Conservation (phyloP, 2,797 vertebrate species). For the Pachyuromys duprasi region DNA sequence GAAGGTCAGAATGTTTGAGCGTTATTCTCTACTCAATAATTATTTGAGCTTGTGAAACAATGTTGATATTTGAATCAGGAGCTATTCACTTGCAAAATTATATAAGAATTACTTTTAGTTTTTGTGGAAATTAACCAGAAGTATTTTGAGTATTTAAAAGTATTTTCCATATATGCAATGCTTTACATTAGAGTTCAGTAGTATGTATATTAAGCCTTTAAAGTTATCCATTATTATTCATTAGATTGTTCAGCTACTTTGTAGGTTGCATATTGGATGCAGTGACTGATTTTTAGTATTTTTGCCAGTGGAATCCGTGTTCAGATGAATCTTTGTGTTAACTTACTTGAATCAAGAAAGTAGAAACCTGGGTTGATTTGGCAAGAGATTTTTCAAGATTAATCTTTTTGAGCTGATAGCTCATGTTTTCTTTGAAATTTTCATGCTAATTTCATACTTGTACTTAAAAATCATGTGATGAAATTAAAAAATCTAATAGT, state of each 20-base stretch:
- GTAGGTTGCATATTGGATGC: neutral
- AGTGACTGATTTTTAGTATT: neutral
- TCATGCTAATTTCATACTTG: neutral
- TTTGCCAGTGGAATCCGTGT: neutral
- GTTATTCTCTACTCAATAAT: conserved; percentile 37
- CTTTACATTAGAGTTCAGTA: neutral
- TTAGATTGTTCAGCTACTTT: neutral
- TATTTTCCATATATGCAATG: neutral
- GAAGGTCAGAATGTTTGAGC: neutral
- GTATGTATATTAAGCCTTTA: conserved; percentile 27
- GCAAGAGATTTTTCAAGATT: neutral
- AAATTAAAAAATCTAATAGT: neutral
- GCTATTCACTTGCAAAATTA: neutral
- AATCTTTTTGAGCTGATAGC: neutral
- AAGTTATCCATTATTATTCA: conserved; percentile 20
- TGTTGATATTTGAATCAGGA: conserved; percentile 12
- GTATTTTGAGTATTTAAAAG: neutral
- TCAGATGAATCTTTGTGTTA: neutral
- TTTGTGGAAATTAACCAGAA: neutral
- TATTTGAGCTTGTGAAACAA: neutral
- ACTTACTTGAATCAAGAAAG: conserved; percentile 27
- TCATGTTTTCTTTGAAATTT: conserved; percentile 12
- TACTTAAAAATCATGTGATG: neutral
- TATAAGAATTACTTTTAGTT: neutral
- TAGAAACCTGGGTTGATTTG: neutral